Evolutionary conservation across 2,888 invertebrate species (phyloP), one percentile per base, ranked within the genome.

Genomic region (Chrysolina oricalcia): DNA sequence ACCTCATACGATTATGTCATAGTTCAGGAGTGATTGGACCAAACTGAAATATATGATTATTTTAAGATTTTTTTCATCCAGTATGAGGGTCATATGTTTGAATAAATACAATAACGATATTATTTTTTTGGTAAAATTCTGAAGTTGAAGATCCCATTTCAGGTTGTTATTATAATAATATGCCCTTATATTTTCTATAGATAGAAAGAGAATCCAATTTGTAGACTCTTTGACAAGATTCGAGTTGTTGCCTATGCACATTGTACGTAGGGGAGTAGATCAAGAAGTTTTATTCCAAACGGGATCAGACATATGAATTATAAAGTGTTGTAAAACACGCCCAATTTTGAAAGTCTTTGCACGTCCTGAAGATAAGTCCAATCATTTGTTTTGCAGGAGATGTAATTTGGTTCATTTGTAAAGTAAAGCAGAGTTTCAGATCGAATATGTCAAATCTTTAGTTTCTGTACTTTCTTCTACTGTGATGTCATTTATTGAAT

Each of bases 331-430:
- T n/a, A n/a, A n/a, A n/a, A n/a, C n/a, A n/a, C n/a, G n/a, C n/a
- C n/a, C n/a, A n/a, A n/a, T n/a, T n/a, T n/a, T n/a, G n/a, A n/a
- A n/a, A n/a, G n/a, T n/a, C n/a, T n/a, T n/a, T n/a, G n/a, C n/a
- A n/a, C n/a, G n/a, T n/a, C n/a, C n/a, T n/a, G n/a, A n/a, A n/a
- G 59, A 59, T 59, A 59, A 59, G 59, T 59, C 59, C 59, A 59
- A 59, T 17, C 59, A 59, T 59, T 59, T 21, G 19, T 59, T 59
- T 59, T 59, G 59, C 59, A 10, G 59, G 21, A 59, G 59, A 59
- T 59, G 59, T 59, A 23, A 59, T 59, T 19, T 59, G 59, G 23
- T 59, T 19, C n/a, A 17, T 6, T 59, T 59, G 59, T 11, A 21
- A 59, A 11, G 59, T 59, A 11, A 59, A 59, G 59, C 59, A 11